These are phyloP conservation scores for Laticauda colubrina DNA, from an alignment of 2,113 vertebrate genomes.

Conservation along the genomic window DNA sequence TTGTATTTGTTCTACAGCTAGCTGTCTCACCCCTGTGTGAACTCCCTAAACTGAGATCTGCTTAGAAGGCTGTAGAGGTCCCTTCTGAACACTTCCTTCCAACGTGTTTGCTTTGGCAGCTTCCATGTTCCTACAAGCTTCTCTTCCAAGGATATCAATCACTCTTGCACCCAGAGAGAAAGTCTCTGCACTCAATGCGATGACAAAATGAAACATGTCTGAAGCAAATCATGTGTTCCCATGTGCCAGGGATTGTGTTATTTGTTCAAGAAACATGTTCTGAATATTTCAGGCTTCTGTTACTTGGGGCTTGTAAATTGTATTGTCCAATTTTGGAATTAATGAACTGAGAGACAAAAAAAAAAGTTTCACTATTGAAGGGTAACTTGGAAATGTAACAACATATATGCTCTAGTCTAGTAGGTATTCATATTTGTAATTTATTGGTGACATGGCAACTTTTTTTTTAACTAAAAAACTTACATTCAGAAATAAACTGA, in stretches of 20 bases:
- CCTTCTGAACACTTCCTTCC: conserved; percentile 80
- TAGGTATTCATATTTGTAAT: not conserved
- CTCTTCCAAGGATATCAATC: conserved; percentile 91
- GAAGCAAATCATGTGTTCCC: conserved; percentile 93
- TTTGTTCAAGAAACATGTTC: conserved; percentile 74
- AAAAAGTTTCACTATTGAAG: conserved; percentile 35
- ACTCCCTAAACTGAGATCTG: conserved; percentile 81
- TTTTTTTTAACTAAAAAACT: not conserved
- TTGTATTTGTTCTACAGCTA: conserved; percentile 91
- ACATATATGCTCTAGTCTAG: conserved; percentile 4
- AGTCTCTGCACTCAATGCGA: conserved; percentile 79
- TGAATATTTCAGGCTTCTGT: conserved; percentile 78
- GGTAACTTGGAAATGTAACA: conserved; percentile 50
- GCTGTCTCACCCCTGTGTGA: conserved; percentile 91
- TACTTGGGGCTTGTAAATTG: conserved; percentile 71
- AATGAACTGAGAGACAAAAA: conserved; percentile 68
- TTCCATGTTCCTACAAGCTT: conserved; percentile 87
- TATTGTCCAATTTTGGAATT: conserved; percentile 71
- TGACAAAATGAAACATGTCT: conserved; percentile 93
- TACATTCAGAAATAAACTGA: not conserved
- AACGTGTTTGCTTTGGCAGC: conserved; percentile 95
- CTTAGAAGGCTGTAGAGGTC: conserved; percentile 77
- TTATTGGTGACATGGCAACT: not conserved
- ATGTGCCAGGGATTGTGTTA: conserved; percentile 78
- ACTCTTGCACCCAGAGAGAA: conserved; percentile 85